A percentile compares a stretch with the other conserved stretches of the same genome.
Conservation (phyloP, 37 sponge, comb jelly and placozoan species). For the Diacarnus erythraeanus region DNA sequence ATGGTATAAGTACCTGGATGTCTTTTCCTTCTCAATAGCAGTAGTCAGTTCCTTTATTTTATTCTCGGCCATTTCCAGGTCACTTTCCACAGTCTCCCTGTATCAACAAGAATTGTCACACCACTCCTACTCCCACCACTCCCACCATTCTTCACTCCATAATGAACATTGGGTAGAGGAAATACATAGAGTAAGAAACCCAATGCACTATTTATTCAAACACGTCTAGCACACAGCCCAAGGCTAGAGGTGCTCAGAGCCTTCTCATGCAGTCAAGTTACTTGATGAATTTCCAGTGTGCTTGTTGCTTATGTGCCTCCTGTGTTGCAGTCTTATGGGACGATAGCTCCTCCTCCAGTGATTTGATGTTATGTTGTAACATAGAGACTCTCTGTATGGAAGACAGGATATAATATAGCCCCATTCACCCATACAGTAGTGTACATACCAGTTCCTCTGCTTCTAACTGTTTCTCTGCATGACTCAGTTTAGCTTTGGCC, state of each 20-base stretch:
- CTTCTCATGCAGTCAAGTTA: conserved; percentile 1
- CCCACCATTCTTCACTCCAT: no score
- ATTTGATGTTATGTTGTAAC: conserved; percentile 19
- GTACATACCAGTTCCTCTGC: conserved; percentile 64
- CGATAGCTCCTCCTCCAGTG: conserved; percentile 50
- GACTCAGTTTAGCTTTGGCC: not conserved
- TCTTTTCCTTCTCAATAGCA: conserved; percentile 38
- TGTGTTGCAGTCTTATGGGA: conserved; percentile 4
- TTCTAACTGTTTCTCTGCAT: conserved; percentile 22
- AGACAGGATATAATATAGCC: not conserved
- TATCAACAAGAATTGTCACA: not conserved
- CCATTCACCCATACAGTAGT: no score
- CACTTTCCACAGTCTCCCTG: conserved; percentile 42
- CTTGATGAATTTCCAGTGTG: conserved; percentile 24
- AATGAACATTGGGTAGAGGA: no score
- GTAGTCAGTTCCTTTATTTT: conserved; percentile 35
- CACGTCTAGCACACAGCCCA: no score
- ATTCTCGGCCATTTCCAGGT: conserved; percentile 58
- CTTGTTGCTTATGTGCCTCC: conserved; percentile 19
- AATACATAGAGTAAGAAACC: no score
- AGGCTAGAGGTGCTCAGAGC: no score
- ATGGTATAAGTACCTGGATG: conserved; percentile 49
- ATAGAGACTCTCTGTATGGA: conserved; percentile 21
- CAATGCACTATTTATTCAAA: no score
- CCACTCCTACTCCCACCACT: no score